phyloP scores from a whole-genome alignment of 2,113 vertebrate species.

The Scolopax mira region DNA sequence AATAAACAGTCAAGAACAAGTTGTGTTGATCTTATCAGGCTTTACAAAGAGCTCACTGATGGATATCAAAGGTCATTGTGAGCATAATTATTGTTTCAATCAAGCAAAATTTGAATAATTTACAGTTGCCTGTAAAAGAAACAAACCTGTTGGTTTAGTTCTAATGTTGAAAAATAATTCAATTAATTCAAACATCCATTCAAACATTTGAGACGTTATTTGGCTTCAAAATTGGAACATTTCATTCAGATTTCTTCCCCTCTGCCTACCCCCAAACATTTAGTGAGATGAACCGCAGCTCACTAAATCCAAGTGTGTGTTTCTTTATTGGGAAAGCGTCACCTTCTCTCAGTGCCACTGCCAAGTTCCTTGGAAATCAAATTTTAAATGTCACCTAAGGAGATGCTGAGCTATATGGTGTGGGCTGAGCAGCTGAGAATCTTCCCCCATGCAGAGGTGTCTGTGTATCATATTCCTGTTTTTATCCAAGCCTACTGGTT shows the following conservation, averaged over 20 bases:
- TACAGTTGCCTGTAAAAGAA: background rate
- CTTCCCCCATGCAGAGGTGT: background rate
- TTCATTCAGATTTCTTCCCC: background rate
- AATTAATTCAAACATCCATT: background rate
- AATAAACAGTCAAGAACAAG: background rate
- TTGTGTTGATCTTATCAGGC: background rate
- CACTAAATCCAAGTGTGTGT: background rate
- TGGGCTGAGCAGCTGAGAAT: background rate
- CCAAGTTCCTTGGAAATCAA: background rate
- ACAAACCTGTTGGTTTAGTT: accelerated
- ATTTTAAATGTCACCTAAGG: background rate
- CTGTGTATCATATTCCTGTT: background rate
- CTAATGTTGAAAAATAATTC: background rate
- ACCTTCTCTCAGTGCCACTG: background rate
- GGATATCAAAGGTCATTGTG: background rate
- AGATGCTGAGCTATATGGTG: background rate
- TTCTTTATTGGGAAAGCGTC: background rate
- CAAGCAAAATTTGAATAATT: background rate
- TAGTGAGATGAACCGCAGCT: background rate
- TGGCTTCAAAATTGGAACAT: background rate
- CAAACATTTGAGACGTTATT: background rate
- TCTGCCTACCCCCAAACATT: background rate
- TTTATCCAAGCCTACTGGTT: background rate
- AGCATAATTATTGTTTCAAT: background rate
- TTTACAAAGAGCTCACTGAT: background rate